Conservation (phyloP, 2,113 vertebrate genomes). For the Gila orcuttii region DNA sequence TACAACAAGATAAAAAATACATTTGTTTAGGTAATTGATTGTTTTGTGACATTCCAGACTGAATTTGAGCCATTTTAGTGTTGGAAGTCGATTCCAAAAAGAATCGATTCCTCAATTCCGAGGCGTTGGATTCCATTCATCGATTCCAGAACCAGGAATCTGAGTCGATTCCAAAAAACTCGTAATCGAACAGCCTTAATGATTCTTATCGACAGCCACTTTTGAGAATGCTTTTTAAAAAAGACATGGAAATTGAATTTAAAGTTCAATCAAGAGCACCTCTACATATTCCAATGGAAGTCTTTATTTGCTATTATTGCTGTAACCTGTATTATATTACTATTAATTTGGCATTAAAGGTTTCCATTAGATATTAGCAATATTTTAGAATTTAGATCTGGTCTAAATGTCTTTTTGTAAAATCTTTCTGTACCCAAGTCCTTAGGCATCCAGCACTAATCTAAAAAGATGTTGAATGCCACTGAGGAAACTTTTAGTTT, state of each 20-base stretch:
- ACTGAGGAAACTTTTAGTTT: neutral
- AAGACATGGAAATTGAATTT: neutral
- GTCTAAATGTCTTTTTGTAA: neutral
- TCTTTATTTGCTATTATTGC: too few relatives aligned
- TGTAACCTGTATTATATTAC: too few relatives aligned
- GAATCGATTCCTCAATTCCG: too few relatives aligned
- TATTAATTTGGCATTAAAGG: too few relatives aligned
- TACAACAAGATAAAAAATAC: neutral
- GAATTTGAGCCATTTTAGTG: neutral
- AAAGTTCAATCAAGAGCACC: neutral
- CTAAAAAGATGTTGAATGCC: constrained; percentile 11
- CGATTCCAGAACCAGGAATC: too few relatives aligned
- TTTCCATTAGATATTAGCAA: neutral
- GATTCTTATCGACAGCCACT: neutral
- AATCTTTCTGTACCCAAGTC: neutral
- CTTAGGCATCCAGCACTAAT: neutral
- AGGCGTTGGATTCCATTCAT: too few relatives aligned
- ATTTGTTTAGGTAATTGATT: neutral
- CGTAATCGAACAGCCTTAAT: neutral
- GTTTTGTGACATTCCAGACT: neutral
- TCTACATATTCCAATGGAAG: neutral
- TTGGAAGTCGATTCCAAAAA: too few relatives aligned
- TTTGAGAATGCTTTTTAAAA: neutral
- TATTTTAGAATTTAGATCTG: neutral
- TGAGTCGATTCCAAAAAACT: too few relatives aligned